Evolutionary conservation across 2,797 vertebrate genomes (phyloP).

Genomic region (Holocentrus rufus): DNA sequence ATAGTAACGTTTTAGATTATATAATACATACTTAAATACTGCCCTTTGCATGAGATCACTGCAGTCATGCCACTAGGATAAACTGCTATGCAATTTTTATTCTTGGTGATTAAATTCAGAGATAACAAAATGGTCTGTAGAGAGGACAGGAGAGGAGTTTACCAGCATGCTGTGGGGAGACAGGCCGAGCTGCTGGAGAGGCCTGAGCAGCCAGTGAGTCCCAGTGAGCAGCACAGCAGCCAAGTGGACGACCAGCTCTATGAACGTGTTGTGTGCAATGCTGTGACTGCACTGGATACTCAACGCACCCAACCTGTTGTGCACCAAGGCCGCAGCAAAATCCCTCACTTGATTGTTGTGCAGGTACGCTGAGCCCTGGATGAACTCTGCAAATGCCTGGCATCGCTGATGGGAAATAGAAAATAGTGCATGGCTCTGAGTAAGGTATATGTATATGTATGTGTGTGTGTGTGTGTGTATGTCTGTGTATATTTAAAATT

Average conservation of each 20-base stretch:
- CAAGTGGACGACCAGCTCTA: slow-evolving; percentile 82
- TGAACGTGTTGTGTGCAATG: slow-evolving; percentile 9
- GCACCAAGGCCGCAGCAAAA: slow-evolving; percentile 81
- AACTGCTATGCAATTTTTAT: too few species aligned
- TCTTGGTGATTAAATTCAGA: too few species aligned
- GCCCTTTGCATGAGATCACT: too few species aligned
- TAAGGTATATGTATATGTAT: background rate
- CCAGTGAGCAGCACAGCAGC: slow-evolving; percentile 77
- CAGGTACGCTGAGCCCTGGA: slow-evolving; percentile 72
- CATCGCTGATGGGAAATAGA: slow-evolving; percentile 74
- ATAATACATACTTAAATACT: too few species aligned
- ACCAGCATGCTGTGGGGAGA: slow-evolving; percentile 84
- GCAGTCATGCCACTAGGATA: too few species aligned
- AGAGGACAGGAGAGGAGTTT: slow-evolving; percentile 24
- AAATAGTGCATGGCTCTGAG: background rate
- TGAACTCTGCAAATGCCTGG: slow-evolving; percentile 68
- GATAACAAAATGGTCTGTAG: background rate
- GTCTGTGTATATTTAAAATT: too few species aligned
- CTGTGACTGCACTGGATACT: background rate
- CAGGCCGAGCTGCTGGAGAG: slow-evolving; percentile 84
- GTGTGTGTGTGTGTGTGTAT: too few species aligned
- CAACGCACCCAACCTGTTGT: slow-evolving; percentile 72
- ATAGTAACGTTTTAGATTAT: too few species aligned
- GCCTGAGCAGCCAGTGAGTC: slow-evolving; percentile 70
- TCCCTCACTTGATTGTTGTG: slow-evolving; percentile 37